A percentile compares a stretch with the other conserved stretches of the same genome.
Conservation (phyloP, 2,797 vertebrate genomes). For the Muraenolepis orangiensis region DNA sequence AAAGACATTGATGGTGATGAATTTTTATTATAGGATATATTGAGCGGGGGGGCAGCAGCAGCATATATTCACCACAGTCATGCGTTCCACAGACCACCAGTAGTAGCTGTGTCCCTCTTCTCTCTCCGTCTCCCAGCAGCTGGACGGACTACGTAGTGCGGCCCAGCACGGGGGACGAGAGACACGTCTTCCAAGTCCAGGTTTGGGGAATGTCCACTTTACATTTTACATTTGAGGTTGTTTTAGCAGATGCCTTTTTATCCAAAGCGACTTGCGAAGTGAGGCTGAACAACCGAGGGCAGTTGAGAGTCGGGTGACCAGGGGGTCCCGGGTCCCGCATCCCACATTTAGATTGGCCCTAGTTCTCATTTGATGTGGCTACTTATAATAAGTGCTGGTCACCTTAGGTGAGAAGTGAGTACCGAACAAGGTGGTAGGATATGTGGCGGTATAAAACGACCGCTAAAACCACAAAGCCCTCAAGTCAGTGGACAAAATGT, state of each 20-base stretch:
- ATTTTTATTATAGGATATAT: too few species aligned
- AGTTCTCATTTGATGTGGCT: too few species aligned
- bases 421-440: too few species aligned
- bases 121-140: constrained; percentile 66
- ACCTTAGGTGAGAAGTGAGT: too few species aligned
- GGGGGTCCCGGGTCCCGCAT: too few species aligned
- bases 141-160: constrained; percentile 97
- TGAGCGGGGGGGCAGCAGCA: too few species aligned
- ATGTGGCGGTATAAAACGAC: not conserved
- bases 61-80: not conserved
- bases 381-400: too few species aligned
- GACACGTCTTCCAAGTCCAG: constrained; percentile 95
- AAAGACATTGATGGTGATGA: too few species aligned
- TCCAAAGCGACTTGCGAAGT: not conserved
- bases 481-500: not conserved
- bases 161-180: constrained; percentile 96
- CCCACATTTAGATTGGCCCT: too few species aligned
- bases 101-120: not conserved
- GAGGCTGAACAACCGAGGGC: not conserved
- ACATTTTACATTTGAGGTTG: not conserved
- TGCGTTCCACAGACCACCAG: not conserved
- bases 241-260: not conserved
- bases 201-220: constrained; percentile 62
- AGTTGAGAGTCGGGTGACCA: too few species aligned
- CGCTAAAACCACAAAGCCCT: not conserved